phyloP scores from a whole-genome alignment of 2,113 vertebrate species.

The Tenrec ecaudatus region DNA sequence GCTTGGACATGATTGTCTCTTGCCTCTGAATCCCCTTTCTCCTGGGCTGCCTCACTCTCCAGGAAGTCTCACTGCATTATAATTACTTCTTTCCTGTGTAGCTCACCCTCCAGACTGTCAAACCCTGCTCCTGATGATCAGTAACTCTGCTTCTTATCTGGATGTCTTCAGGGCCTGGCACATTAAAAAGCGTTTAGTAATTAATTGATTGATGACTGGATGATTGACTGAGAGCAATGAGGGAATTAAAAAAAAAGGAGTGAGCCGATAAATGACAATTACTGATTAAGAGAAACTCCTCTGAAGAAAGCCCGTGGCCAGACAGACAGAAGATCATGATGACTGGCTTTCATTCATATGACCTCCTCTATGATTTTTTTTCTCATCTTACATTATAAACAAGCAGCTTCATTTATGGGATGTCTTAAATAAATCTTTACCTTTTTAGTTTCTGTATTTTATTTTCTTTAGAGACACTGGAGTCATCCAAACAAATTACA shows the following conservation, averaged over 20 bases:
- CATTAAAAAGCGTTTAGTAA: neutral
- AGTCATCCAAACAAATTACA: neutral
- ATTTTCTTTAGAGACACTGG: neutral
- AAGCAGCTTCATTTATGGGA: neutral
- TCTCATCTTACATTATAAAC: neutral
- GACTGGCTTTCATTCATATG: neutral
- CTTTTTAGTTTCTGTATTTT: neutral
- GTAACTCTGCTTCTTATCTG: neutral
- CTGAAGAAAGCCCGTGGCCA: neutral
- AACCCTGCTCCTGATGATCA: neutral
- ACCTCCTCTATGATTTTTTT: neutral
- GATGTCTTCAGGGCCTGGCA: neutral
- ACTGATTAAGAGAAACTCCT: neutral
- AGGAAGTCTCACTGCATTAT: no score
- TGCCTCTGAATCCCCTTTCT: neutral
- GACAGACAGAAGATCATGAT: neutral
- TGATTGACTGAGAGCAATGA: neutral
- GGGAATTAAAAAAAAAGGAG: neutral
- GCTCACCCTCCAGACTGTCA: neutral
- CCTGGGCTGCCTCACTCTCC: no score
- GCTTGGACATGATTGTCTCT: neutral
- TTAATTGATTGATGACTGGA: no score
- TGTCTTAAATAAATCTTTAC: neutral
- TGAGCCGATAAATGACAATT: neutral
- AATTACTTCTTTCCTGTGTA: neutral